Evolutionary conservation across 2,797 vertebrate species (phyloP), one percentile per base, ranked within the genome.

Genomic region (Gadopsis marmoratus): DNA sequence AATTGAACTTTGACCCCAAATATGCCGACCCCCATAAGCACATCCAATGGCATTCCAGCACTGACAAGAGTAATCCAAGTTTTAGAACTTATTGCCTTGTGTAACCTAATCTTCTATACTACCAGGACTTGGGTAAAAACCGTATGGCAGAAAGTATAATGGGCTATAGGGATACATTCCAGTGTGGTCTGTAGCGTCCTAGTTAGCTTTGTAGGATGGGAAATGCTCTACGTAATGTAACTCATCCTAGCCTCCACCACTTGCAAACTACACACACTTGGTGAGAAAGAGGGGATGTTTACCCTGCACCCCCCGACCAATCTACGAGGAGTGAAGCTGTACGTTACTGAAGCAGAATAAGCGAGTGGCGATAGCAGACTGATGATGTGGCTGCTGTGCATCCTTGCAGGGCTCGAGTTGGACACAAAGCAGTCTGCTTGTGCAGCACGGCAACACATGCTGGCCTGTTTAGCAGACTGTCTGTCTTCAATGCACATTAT

Each of bases 381-480:
- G 82, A 82, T 86, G 82, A 87, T 87, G 83, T 86, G 86, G 82
- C 79, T 45, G 58, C 51, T 60, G 68, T 69, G 63, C 67, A 66
- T 17, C 48, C 74, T 39, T 51, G 48, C 65, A 11, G 55, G 59
- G 1, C 66, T 76, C 2, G 0, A 70, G 35, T 31, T 66, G 58
- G 78, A 86, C 80, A 70, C 55, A 71, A 61, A 86, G 79, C 43
- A 4, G 56, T 48, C 76, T 78, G 83, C 71, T 77, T 63, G 67
- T 68, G 78, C 67, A 68, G 48, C 37, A 45, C 1, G 35, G 79
- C 84, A 89, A 92, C 89, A 92, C 56, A 71, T 93, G 91, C 79
- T 59, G 62, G 54, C 90, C 91, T 86, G 89, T 82, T 78, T 72
- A 37, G 55, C 47, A 79, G 74, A 79, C 73, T 39, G 63, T 78